Evolutionary conservation across 2,888 invertebrate genomes (phyloP).

Genomic region (Megastigmus dorsalis): DNA sequence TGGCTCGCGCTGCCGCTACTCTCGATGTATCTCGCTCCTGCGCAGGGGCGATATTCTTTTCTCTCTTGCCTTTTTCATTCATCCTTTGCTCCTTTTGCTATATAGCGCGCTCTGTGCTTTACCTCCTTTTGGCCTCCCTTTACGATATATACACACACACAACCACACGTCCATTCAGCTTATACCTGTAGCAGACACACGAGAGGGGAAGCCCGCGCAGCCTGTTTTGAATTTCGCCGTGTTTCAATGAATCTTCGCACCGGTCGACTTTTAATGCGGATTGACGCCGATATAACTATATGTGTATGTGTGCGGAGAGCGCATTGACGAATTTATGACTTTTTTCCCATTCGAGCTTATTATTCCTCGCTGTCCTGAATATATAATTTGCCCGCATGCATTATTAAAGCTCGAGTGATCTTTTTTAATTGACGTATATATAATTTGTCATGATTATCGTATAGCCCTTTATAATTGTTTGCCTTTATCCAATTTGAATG

Average conservation of each 20-base stretch:
- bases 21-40: conserved; percentile 24
- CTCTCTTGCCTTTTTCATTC: conserved; percentile 47
- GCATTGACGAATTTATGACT: conserved; percentile 34
- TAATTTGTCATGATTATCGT: too few relatives aligned
- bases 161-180: conserved; percentile 59
- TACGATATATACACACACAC: background rate
- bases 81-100: conserved; percentile 30
- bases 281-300: conserved; percentile 39
- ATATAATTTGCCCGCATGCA: too few relatives aligned
- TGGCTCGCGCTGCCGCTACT: background rate
- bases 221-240: conserved; percentile 46
- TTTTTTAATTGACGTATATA: too few relatives aligned
- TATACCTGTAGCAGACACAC: too few relatives aligned
- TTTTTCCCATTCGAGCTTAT: too few relatives aligned
- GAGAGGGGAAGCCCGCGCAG: too few relatives aligned
- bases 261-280: conserved; percentile 19
- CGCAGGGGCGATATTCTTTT: background rate
- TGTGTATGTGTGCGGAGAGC: background rate
- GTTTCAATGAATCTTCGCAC: conserved; percentile 47
- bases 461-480: too few relatives aligned
- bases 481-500: too few relatives aligned
- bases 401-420: too few relatives aligned
- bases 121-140: conserved; percentile 36
- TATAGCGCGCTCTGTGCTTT: conserved; percentile 35
- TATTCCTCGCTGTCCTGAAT: too few relatives aligned